These are phyloP conservation scores for Digitonthophagus gazella DNA, from an alignment of 2,888 invertebrate genomes.

Conservation along the genomic window DNA sequence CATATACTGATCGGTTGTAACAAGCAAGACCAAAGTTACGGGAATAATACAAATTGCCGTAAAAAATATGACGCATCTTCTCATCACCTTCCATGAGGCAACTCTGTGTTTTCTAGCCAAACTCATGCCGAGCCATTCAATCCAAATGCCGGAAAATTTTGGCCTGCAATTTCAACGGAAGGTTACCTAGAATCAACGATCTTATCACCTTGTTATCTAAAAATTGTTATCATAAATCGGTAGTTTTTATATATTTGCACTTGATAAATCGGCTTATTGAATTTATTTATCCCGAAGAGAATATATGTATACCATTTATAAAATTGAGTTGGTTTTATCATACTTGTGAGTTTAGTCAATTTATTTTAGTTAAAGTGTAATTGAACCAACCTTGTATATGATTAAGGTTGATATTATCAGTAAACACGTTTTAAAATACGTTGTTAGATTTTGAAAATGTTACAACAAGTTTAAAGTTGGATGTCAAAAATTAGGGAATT, in stretches of 20 bases:
- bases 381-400: not conserved
- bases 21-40: slow-evolving; percentile 59
- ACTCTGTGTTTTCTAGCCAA: slow-evolving; percentile 45
- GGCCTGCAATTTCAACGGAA: not conserved
- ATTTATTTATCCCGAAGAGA: no score
- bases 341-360: not conserved
- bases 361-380: not conserved
- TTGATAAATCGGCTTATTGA: no score
- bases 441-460: no score
- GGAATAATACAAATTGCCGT: slow-evolving; percentile 61
- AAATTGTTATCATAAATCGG: not conserved
- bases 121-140: slow-evolving; percentile 33
- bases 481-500: no score
- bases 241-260: no score
- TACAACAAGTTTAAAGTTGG: no score
- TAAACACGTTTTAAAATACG: not conserved
- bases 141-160: no score
- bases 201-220: not conserved
- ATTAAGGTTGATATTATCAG: not conserved
- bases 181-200: not conserved
- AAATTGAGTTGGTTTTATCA: not conserved
- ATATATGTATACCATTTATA: not conserved
- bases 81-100: slow-evolving; percentile 49
- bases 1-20: slow-evolving; percentile 63
- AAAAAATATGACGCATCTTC: slow-evolving; percentile 60